Base-by-base conservation (phyloP, 2,888 invertebrate species). In the Pyrocoelia pectoralis region DNA sequence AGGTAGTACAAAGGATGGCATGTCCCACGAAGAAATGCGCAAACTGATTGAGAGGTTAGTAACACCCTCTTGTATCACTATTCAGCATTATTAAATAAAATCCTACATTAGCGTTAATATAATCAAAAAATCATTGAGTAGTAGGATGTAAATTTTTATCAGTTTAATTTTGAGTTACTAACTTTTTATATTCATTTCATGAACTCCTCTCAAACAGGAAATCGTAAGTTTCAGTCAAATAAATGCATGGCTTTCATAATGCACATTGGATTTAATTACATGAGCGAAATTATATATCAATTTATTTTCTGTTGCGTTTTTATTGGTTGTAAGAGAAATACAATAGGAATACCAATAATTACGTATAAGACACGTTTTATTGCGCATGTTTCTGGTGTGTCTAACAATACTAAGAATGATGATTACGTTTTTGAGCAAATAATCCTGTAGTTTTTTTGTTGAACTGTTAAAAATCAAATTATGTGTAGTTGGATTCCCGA, bases 21-120 rank as follows among this genome's bases (percentile, higher is more conserved):
- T 93, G 90, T 90, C 93, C 86, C 93, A 91, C 85, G 95, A 95
- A 88, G 95, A 95, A 89, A 94, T 95, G 93, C 91, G 95, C 87
- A 95, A 94, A 90, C 92, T 95, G 86, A 93, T 95, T 87, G 95
- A 95, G 90, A 95, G 94, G 95, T 95, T 63, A 66, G 66, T 66
- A 63, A 54, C 38, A 14, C 51, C 46, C 51, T 48, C 41, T 13
- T 14, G 28, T 56, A 51, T 56, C 46, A 52, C 53, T 40, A 61
- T 51, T 29, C 24, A 33, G 46, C 29, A 33, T 14, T 29, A 28
- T 15, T 3, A 24, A n/a, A n/a, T n/a, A 3, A 24, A 24, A 46
- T 15, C 24, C 29, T 18, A n/a, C 48, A 5, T 4, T 48, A n/a
- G n/a, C n/a, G n/a, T n/a, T n/a, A n/a, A n/a, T n/a, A n/a, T n/a